Percentiles rank a stretch among this genome's conserved stretches.
Evolutionary conservation across 2,797 vertebrate species (phyloP).

Genomic region (Acanthiza pusilla): DNA sequence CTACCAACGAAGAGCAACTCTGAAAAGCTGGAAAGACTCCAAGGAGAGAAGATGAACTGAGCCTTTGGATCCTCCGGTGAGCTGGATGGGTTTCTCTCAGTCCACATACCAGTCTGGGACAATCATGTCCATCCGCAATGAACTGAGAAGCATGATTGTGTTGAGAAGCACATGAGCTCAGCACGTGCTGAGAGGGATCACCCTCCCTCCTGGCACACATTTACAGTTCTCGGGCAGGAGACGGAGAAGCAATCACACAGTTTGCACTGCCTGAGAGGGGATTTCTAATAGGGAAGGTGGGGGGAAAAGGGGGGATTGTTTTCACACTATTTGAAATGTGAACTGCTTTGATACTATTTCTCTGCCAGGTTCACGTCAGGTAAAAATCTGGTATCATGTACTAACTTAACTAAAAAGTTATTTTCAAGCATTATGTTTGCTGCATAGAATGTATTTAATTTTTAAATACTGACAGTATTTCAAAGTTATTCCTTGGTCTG

Average conservation of each 20-base stretch:
- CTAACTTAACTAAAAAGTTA: background rate
- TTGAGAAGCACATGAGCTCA: background rate
- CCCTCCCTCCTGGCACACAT: background rate
- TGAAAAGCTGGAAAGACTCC: background rate
- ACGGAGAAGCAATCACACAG: background rate
- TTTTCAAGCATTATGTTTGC: background rate
- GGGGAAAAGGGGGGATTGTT: background rate
- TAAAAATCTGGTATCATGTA: background rate
- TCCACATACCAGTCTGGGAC: background rate
- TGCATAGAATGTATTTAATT: background rate
- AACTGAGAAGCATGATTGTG: background rate
- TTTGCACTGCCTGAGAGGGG: background rate
- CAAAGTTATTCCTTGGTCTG: background rate
- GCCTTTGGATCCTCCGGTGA: background rate
- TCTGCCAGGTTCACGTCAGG: background rate
- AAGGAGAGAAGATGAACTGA: background rate
- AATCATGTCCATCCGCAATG: background rate
- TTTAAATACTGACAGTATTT: background rate
- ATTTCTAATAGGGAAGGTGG: background rate
- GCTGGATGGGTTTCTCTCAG: background rate
- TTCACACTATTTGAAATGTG: background rate
- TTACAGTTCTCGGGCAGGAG: background rate
- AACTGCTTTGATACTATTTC: background rate
- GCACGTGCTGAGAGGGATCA: background rate
- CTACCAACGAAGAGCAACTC: background rate